Percentiles rank a stretch among this genome's conserved stretches.
phyloP scores from a whole-genome alignment of 2,113 vertebrate genomes.

The Clarias batrachus region DNA sequence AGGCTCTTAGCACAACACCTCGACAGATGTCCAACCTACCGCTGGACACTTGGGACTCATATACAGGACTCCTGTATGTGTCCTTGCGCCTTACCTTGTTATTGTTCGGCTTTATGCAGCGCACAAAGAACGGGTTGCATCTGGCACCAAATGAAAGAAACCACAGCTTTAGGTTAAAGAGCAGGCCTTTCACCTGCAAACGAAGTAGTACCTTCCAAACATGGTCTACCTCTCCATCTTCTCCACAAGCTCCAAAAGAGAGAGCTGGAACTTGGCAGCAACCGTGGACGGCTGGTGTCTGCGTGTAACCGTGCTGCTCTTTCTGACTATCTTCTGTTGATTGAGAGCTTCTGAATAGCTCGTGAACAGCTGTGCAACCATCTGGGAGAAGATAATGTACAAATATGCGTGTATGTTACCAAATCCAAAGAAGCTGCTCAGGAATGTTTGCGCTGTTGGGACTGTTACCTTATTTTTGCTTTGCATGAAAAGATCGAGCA shows the following conservation, averaged over 20 bases:
- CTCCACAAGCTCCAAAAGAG: slow-evolving; percentile 89
- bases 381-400: slow-evolving; percentile 65
- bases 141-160: slow-evolving; percentile 68
- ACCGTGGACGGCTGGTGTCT: slow-evolving; percentile 89
- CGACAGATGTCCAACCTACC: not conserved
- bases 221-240: slow-evolving; percentile 87
- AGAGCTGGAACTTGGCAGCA: slow-evolving; percentile 91
- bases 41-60: slow-evolving; percentile 44
- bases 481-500: slow-evolving; percentile 87
- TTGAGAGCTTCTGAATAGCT: slow-evolving; percentile 78
- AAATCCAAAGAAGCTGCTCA: not conserved
- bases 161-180: slow-evolving; percentile 30
- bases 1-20: slow-evolving; percentile 10
- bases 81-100: slow-evolving; percentile 81
- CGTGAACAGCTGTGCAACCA: slow-evolving; percentile 88
- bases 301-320: slow-evolving; percentile 78
- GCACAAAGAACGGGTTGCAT: slow-evolving; percentile 93
- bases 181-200: not conserved
- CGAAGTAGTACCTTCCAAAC: not conserved
- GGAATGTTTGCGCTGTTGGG: too few species aligned
- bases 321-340: slow-evolving; percentile 79
- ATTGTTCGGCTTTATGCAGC: slow-evolving; percentile 97
- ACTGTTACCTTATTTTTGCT: slow-evolving; percentile 85
- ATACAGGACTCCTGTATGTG: slow-evolving; percentile 17
- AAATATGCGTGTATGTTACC: not conserved